Conservation (phyloP, 2,113 vertebrate genomes). For the Camarhynchus parvulus region DNA sequence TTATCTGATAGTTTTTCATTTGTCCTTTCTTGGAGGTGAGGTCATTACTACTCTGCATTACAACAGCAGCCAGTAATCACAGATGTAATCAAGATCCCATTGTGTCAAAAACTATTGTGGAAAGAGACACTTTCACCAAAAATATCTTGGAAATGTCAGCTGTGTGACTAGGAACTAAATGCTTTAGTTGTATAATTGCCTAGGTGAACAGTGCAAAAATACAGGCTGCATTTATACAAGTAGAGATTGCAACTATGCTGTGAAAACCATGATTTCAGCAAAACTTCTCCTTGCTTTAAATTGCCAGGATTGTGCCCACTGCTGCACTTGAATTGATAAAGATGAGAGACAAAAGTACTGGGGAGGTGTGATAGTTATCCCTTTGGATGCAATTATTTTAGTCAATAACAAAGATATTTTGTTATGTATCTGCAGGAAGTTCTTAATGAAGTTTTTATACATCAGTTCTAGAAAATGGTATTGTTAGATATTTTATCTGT, state of each 20-base stretch:
- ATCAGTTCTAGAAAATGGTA: neutral
- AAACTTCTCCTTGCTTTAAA: neutral
- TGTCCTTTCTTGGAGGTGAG: neutral
- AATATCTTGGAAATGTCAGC: neutral
- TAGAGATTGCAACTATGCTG: neutral
- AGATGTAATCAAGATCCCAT: neutral
- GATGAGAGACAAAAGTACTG: neutral
- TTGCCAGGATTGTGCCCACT: neutral
- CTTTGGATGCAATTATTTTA: neutral
- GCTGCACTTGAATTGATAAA: neutral
- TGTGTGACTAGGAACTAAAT: neutral
- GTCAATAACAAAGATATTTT: neutral
- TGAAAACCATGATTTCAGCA: neutral
- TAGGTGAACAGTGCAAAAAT: neutral
- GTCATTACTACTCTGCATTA: neutral
- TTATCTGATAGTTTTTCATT: slow-evolving; percentile 26
- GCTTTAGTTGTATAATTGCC: neutral
- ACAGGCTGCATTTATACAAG: neutral
- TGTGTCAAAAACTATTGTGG: neutral
- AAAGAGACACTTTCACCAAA: neutral
- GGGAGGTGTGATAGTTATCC: neutral
- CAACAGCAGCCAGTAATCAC: neutral
- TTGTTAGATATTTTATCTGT: neutral
- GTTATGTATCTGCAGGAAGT: neutral
- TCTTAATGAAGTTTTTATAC: neutral